Evolutionary conservation across 2,888 invertebrate genomes (phyloP).

Genomic region (Selenia dentaria): DNA sequence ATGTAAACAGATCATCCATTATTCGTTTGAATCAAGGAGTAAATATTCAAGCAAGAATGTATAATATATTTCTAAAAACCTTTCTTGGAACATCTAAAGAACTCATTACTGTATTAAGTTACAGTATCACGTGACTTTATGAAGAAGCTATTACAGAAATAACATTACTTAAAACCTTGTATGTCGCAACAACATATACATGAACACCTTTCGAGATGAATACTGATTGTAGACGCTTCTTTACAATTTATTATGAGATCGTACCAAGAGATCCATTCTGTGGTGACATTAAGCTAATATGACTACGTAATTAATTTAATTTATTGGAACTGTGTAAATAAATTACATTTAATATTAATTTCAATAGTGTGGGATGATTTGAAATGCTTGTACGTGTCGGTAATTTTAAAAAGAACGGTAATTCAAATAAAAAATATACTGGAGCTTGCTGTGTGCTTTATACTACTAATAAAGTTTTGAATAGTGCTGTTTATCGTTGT

Average conservation of each 20-base stretch:
- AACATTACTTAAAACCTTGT: neutral
- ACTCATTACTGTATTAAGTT: too few species aligned
- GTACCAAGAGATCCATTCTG: conserved; percentile 6
- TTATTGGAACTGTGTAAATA: conserved; percentile 20
- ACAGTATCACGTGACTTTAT: conserved; percentile 1
- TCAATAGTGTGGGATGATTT: conserved; percentile 13
- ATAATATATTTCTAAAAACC: too few species aligned
- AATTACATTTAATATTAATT: conserved; percentile 17
- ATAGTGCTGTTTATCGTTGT: too few species aligned
- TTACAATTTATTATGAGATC: conserved; percentile 21
- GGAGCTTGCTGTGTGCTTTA: neutral
- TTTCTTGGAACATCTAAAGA: too few species aligned
- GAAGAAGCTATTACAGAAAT: conserved; percentile 8
- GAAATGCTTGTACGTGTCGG: conserved; percentile 2
- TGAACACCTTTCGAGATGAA: conserved; percentile 1
- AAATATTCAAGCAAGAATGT: too few species aligned
- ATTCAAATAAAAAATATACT: neutral
- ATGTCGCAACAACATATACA: conserved; percentile 7
- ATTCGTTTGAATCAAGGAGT: too few species aligned
- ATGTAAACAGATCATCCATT: too few species aligned
- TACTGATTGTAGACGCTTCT: conserved; percentile 16
- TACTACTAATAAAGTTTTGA: neutral
- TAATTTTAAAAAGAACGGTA: neutral
- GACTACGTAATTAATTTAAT: conserved; percentile 28
- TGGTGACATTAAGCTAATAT: conserved; percentile 20